Evolutionary conservation across 2,797 vertebrate genomes (phyloP).

Genomic region (Crocodylus rhombifer): DNA sequence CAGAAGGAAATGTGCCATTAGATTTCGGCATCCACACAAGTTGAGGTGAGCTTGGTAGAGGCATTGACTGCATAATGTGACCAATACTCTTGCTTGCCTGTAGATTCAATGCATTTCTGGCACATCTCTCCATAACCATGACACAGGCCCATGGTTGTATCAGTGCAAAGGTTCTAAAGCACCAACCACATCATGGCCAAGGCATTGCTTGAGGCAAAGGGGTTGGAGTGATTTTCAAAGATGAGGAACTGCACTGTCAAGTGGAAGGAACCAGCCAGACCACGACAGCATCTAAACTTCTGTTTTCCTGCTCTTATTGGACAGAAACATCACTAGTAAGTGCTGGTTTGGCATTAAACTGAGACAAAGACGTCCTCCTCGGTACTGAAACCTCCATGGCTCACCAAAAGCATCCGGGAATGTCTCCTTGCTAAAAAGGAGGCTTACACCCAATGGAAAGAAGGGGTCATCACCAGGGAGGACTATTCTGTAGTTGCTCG

Average conservation of each 20-base stretch:
- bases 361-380: background rate
- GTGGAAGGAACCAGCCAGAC: background rate
- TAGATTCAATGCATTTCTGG: background rate
- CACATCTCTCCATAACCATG: background rate
- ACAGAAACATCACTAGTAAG: background rate
- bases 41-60: background rate
- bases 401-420: no score
- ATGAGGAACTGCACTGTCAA: background rate
- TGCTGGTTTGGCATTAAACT: slow-evolving; percentile 17
- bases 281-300: background rate
- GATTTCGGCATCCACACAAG: background rate
- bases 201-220: slow-evolving; percentile 32
- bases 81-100: background rate
- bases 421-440: no score
- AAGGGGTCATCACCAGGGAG: no score
- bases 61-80: background rate
- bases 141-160: slow-evolving; percentile 7
- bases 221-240: background rate
- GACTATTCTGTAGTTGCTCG: no score
- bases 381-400: background rate
- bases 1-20: background rate
- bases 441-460: no score
- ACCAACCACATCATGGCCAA: slow-evolving; percentile 42
- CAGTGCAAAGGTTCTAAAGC: background rate
- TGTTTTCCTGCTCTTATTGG: background rate